Base-by-base conservation (phyloP, 2,113 vertebrate genomes). In the Noturus placidus region DNA sequence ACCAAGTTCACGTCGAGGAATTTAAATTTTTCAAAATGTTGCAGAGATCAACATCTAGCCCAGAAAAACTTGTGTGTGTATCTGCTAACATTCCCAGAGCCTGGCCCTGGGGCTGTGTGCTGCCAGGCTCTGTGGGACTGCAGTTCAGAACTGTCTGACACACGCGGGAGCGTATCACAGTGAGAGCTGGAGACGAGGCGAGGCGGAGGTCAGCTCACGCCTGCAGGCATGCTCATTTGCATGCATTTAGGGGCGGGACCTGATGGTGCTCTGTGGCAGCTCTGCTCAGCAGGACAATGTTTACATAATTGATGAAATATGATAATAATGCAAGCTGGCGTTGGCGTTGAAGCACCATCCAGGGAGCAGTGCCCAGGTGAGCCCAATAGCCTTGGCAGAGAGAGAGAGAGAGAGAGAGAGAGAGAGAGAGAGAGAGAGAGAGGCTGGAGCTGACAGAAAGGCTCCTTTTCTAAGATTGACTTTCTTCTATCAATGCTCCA, bases 291-390 rank as follows among this genome's bases (percentile, higher is more conserved):
- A 89, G 86, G 87, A 89, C 82, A 35, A 76, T 89, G 93, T 95
- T 95, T 95, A 94, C 95, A 95, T 95, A 95, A 95, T 95, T 96
- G 94, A 96, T 96, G 94, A 96, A 92, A 94, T 95, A 94, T 95
- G 94, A 94, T 95, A 96, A 96, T 95, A 93, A 94, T 91, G 92
- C 95, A 95, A 93, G 92, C 93, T 94, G 93, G 93, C 90, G 91
- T 88, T 91, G 91, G 82, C 88, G 89, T 92, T 67, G 63, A 84
- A 82, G 87, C 83, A 87, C 87, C 84, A 85, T 84, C 86, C 81
- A 86, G 89, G 89, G 91, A 86, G 86, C 85, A 5, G 27, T 85
- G 86, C 88, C 89, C 83, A 74, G 79, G 83, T 30, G 82, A 87
- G 82, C 88, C 82, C 63, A 79, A 83, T 50, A 89, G 87, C 89